Conservation (phyloP, 2,797 vertebrate genomes). For the Columba guinea region DNA sequence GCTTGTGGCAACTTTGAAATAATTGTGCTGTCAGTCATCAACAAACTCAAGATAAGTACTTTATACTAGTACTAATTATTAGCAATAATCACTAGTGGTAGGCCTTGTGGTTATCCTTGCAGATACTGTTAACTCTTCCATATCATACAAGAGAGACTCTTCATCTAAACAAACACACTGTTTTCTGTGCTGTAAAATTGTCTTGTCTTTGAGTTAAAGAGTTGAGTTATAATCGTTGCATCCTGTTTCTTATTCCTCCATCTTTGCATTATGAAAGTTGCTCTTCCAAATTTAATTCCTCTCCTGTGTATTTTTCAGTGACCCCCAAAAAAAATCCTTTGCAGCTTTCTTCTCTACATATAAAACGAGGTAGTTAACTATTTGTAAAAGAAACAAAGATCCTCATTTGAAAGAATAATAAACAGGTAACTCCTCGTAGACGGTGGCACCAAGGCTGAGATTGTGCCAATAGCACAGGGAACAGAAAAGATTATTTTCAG, state of each 20-base stretch:
- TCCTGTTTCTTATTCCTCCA: not conserved
- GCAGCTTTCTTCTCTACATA: not conserved
- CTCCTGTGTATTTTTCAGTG: not conserved
- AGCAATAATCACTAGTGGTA: not conserved
- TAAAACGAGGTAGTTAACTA: not conserved
- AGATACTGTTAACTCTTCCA: not conserved
- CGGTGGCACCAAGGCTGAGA: not conserved
- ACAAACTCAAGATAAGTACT: not conserved
- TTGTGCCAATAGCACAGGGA: not conserved
- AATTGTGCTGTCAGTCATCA: not conserved
- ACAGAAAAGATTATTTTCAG: not conserved
- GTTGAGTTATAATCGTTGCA: not conserved
- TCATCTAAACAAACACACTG: not conserved
- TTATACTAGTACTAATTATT: not conserved
- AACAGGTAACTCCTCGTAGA: not conserved
- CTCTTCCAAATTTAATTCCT: not conserved
- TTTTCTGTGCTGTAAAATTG: not conserved
- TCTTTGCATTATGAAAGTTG: not conserved
- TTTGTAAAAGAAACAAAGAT: not conserved
- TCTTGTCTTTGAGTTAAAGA: not conserved
- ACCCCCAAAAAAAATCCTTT: not conserved
- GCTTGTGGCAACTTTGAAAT: not conserved
- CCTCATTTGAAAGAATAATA: not conserved
- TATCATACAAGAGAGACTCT: not conserved
- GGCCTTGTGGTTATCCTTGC: not conserved